Conservation (phyloP, 2,113 vertebrate genomes). For the Neotoma lepida region DNA sequence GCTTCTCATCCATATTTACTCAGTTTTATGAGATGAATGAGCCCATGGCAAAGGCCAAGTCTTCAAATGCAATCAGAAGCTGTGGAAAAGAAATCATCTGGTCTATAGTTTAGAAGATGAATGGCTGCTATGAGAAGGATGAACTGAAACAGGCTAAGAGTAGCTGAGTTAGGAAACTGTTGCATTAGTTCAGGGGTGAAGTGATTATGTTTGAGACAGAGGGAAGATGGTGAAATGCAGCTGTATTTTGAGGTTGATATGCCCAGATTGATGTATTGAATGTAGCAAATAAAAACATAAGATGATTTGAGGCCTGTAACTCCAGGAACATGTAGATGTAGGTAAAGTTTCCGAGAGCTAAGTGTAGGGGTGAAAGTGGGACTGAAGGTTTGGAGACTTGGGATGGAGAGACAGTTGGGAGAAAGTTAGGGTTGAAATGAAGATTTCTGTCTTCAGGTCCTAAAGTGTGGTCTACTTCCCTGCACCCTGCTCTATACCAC, state of each 20-base stretch:
- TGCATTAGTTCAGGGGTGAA: background rate
- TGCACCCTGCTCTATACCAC: background rate
- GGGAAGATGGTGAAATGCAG: background rate
- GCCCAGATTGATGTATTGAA: background rate
- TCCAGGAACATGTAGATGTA: background rate
- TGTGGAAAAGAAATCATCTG: background rate
- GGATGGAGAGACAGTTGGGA: background rate
- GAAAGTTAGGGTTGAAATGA: background rate
- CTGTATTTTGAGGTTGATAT: constrained; percentile 22
- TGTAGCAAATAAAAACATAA: background rate
- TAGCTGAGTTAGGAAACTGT: background rate
- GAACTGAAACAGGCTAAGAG: background rate
- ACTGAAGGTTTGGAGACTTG: background rate
- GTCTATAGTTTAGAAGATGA: background rate
- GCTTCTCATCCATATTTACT: background rate
- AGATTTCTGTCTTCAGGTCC: background rate
- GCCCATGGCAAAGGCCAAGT: background rate
- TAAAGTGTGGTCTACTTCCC: background rate
- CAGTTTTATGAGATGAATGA: background rate
- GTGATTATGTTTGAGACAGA: background rate
- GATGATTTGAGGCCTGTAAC: background rate
- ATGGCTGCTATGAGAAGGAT: background rate
- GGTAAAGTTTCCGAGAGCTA: background rate
- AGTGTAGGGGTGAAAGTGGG: background rate
- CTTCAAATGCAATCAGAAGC: background rate